Base-by-base conservation (phyloP, 2,888 invertebrate species). In the Halictus quadricinctus region DNA sequence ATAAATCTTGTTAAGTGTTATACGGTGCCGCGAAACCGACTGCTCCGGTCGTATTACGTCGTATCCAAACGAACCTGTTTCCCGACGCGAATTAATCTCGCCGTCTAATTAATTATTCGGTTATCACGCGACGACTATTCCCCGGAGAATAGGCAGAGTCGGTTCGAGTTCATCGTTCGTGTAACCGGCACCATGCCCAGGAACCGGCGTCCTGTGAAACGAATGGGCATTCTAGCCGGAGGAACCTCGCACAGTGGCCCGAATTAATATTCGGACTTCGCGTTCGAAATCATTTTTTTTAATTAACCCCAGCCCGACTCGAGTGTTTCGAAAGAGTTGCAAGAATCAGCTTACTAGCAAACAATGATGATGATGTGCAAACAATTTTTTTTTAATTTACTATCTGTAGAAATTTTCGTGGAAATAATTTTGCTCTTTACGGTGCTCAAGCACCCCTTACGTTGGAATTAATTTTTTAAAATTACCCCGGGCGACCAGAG, bases 71-170 rank as follows among this genome's bases (percentile, higher is more conserved):
- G 89, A 88, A 88, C 88, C 87, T 64, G 79, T 83, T 78, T 77
- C 81, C 86, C 85, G 81, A 84, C 87, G 84, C 87, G 84, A 91
- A 92, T 92, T 92, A 93, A 93, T 93, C 91, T 92, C 90, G 82
- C 88, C 85, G 90, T 89, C 91, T 92, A 92, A 93, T 93, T 93
- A 93, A 93, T 93, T 93, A 92, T 92, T 92, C 92, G 91, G 91
- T 93, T 93, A 93, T 92, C 92, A 89, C 88, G 88, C 87, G 88
- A 88, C 90, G 90, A 90, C 88, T 91, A 91, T 91, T 86, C 88
- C 88, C 79, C 74, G 79, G 78, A 85, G 88, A 64, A 87, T 90
- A 87, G 89, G 89, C 87, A 81, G 80, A 86, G 85, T 83, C 85
- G 81, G 83, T 88, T 86, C 79, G 85, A 89, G 89, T 91, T 90